Base-by-base conservation (phyloP, 2,797 vertebrate genomes). In the Alcedo quadribrachys region DNA sequence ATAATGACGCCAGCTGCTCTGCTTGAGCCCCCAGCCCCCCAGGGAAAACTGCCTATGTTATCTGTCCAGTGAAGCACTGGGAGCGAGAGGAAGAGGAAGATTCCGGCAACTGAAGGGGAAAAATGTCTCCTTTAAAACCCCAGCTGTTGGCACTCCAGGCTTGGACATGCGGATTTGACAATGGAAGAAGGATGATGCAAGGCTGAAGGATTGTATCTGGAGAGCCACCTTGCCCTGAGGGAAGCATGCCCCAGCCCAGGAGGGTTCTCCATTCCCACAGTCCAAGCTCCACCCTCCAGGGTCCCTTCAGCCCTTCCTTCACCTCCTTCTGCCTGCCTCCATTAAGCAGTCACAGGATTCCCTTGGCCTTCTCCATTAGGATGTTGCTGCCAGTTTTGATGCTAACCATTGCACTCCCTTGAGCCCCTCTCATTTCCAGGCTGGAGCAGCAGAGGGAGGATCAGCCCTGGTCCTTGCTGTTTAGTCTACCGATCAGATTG, bases 401-500 rank as follows among this genome's bases (percentile, higher is more conserved):
- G 95, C 96, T 97, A 98, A 98, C 97, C 98, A 98, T 97, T 97
- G 95, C 86, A 51, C 96, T 92, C 92, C 20, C 46, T 45, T 0
- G 4, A 67, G 70, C 58, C 37, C 67, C 27, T 42, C 48, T 70
- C 35, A 10, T 95, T 96, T 96, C 96, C 96, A 97, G 94, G 96
- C 96, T 3, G 32, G 87, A 97, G 96, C 90, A 20, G 97, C 42
- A 11, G 69, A 70, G 90, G 73, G 89, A 97, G 97, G 97, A 97
- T 97, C 98, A 92, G 95, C 95, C 95, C 37, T 9, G 96, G 90
- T 98, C 97, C 94, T 75, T 17, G 95, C 97, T 99, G 99, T 99
- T 99, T 99, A 99, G 99, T 99, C 98, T 99, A 99, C 98, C 96
- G 97, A 98, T 99, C 98, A 98, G 87, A 91, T 94, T 97, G 98